Conservation (phyloP, 30 jellyfish, hydroid and myxozoan species). For the Cassiopea andromeda region DNA sequence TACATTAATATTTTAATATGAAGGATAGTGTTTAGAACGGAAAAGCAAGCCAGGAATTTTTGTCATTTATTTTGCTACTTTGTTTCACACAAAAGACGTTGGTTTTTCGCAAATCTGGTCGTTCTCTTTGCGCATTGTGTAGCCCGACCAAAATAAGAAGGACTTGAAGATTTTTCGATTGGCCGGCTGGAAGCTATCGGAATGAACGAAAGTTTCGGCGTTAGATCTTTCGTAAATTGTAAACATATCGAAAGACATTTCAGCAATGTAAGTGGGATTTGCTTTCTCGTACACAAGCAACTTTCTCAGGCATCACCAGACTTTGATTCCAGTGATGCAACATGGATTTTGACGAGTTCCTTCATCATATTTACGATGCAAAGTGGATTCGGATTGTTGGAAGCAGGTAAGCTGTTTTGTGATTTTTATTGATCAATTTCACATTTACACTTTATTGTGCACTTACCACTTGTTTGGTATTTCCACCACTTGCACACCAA, state of each 20-base stretch:
- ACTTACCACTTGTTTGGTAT: too few species aligned
- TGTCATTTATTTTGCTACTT: too few species aligned
- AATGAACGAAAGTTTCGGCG: not conserved
- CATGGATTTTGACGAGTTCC: conserved; percentile 85
- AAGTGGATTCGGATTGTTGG: conserved; percentile 87
- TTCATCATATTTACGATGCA: conserved; percentile 87
- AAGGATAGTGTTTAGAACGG: too few species aligned
- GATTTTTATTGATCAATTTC: not conserved
- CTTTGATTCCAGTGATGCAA: conserved; percentile 76
- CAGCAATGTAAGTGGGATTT: not conserved
- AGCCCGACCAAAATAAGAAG: not conserved
- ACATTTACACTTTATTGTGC: too few species aligned
- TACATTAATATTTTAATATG: too few species aligned
- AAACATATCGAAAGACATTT: not conserved
- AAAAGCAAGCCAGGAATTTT: too few species aligned
- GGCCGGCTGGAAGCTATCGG: not conserved
- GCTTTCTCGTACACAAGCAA: not conserved
- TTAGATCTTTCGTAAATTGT: not conserved
- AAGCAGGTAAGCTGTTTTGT: conserved; percentile 68
- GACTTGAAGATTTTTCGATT: not conserved
- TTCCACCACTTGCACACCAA: too few species aligned
- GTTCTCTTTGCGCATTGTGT: not conserved
- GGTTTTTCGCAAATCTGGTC: too few species aligned
- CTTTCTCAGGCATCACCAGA: not conserved
- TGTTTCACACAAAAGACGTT: too few species aligned